phyloP scores from a whole-genome alignment of 2,888 invertebrate species.

The Drosophila paramelanica region DNA sequence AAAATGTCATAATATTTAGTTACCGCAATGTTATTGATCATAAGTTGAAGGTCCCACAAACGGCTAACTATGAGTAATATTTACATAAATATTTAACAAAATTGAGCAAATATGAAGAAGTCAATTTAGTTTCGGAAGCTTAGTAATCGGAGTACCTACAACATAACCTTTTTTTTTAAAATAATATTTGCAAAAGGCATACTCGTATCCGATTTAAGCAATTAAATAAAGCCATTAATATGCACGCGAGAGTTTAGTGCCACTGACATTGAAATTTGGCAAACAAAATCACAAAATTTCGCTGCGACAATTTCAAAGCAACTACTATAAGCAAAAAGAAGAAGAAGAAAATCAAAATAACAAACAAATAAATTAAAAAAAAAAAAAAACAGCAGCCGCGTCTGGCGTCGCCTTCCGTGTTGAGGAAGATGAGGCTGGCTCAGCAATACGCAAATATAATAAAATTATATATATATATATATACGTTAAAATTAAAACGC shows the following conservation, averaged over 20 bases:
- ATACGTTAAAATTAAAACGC: conserved; percentile 12
- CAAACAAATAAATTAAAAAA: conserved; percentile 12
- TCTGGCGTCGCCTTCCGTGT: conserved; percentile 71
- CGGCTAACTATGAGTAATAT: neutral
- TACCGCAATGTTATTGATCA: neutral
- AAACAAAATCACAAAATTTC: conserved; percentile 54
- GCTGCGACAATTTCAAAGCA: conserved; percentile 59
- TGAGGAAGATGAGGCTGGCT: conserved; percentile 66
- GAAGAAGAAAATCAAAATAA: conserved; percentile 7
- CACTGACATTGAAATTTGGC: conserved; percentile 77
- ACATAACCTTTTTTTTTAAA: neutral
- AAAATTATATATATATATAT: conserved; percentile 6
- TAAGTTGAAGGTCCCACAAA: neutral
- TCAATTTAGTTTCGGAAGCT: too few relatives aligned
- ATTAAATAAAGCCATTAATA: conserved; percentile 55
- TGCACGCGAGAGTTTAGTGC: conserved; percentile 58
- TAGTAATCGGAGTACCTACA: neutral
- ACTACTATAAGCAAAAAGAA: conserved; percentile 4
- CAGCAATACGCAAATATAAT: conserved; percentile 22
- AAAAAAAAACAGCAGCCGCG: conserved; percentile 27
- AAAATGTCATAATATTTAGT: too few relatives aligned
- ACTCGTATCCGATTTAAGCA: conserved; percentile 9
- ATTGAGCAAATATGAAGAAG: neutral
- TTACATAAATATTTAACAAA: neutral
- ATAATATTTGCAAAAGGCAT: conserved; percentile 5